Evolutionary conservation across 2,888 invertebrate genomes (phyloP).

Genomic region (Ganaspis brasiliensis): DNA sequence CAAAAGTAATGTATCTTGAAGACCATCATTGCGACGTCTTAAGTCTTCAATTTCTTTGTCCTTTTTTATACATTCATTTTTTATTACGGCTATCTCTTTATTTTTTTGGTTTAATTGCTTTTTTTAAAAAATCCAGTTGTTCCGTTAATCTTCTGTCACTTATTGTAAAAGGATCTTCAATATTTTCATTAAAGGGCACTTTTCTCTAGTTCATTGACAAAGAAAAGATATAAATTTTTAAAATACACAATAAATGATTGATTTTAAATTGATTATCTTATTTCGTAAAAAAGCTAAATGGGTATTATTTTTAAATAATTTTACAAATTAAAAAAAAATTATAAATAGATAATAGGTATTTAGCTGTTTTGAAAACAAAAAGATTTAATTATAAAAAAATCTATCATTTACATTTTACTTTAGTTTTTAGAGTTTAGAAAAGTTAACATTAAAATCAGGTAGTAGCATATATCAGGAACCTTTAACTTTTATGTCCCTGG

Average conservation of each 20-base stretch:
- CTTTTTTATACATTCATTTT: not conserved
- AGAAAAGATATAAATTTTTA: not conserved
- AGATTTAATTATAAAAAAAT: no score
- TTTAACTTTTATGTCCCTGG: no score
- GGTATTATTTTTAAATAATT: no score
- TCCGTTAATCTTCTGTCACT: constrained; percentile 1
- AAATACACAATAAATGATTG: not conserved
- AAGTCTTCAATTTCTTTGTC: not conserved
- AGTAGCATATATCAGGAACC: no score
- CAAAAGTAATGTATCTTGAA: constrained; percentile 4
- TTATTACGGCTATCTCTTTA: not conserved
- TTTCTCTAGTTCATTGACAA: not conserved
- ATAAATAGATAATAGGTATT: no score
- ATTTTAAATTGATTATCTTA: no score
- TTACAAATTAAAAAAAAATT: no score
- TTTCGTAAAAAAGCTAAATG: no score
- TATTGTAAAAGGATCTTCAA: not conserved
- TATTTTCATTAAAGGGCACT: not conserved
- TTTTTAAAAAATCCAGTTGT: not conserved
- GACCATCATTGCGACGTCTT: not conserved
- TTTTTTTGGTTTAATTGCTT: not conserved
- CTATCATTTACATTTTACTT: no score
- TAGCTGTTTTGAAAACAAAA: no score
- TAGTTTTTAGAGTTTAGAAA: no score
- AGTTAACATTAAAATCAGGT: no score